Conservation (phyloP, 1,140 invertebrate genomes). For the Leptoteleia sp. region DNA sequence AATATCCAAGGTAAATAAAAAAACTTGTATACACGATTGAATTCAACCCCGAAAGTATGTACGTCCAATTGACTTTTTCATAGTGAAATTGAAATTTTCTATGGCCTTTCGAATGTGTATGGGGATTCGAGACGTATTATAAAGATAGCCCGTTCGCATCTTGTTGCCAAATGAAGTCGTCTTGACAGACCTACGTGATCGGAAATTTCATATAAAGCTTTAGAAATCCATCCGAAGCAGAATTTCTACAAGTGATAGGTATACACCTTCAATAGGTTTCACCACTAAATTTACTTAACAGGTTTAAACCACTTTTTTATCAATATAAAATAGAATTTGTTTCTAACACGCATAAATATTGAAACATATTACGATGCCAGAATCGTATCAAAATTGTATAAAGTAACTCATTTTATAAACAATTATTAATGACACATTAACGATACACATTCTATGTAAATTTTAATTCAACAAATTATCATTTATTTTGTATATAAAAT, state of each 20-base stretch:
- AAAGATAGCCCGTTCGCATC: constrained; percentile 67
- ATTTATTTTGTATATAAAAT: too few relatives aligned
- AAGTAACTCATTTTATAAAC: too few relatives aligned
- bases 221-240: constrained; percentile 31
- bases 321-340: neutral
- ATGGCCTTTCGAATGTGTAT: constrained; percentile 75
- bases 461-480: too few relatives aligned
- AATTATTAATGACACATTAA: too few relatives aligned
- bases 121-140: constrained; percentile 65
- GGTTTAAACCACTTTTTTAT: neutral
- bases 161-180: constrained; percentile 73
- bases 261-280: constrained; percentile 1
- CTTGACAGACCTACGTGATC: constrained; percentile 76
- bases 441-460: too few relatives aligned
- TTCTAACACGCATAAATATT: too few relatives aligned
- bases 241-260: constrained; percentile 23
- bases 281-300: neutral
- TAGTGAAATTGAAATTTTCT: constrained; percentile 78
- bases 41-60: constrained; percentile 67
- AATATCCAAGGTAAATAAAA: too few relatives aligned
- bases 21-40: too few relatives aligned
- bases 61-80: constrained; percentile 78
- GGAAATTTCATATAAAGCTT: constrained; percentile 70
- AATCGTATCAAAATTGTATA: too few relatives aligned
- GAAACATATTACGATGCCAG: too few relatives aligned